Evolutionary conservation across 2,797 vertebrate genomes (phyloP).

Genomic region (Betta splendens): DNA sequence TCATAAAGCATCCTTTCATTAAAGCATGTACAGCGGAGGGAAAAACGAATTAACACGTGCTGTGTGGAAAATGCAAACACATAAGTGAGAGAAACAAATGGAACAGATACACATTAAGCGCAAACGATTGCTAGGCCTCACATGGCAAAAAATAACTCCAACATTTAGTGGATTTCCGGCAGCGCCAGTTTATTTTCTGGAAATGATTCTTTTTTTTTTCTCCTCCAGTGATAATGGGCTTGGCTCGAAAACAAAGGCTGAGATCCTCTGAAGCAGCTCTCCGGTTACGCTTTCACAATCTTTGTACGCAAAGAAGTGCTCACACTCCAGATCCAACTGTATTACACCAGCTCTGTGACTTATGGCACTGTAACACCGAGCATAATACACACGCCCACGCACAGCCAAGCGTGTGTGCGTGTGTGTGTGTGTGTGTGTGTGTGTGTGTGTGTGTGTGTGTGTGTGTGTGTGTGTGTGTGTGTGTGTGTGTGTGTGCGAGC

Average conservation of each 20-base stretch:
- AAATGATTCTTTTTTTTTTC: constrained; percentile 67
- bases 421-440: too few relatives aligned
- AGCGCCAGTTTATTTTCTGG: constrained; percentile 61
- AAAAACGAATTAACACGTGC: constrained; percentile 39
- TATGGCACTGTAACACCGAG: constrained; percentile 64
- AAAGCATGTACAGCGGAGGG: constrained; percentile 35
- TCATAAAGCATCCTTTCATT: constrained; percentile 62
- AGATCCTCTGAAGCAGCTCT: constrained; percentile 60
- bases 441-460: too few relatives aligned
- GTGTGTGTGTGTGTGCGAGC: too few relatives aligned
- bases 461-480: too few relatives aligned
- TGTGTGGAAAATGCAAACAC: background rate
- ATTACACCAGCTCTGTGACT: constrained; percentile 75
- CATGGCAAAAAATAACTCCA: constrained; percentile 32
- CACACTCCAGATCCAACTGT: constrained; percentile 65
- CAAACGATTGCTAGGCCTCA: constrained; percentile 25
- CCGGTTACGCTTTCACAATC: constrained; percentile 58
- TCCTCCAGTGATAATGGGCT: constrained; percentile 64
- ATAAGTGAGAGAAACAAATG: constrained; percentile 9
- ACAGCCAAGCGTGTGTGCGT: constrained; percentile 19
- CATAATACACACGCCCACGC: constrained; percentile 61
- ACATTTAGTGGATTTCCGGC: constrained; percentile 46
- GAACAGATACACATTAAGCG: constrained; percentile 13
- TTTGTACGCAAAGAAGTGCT: constrained; percentile 57
- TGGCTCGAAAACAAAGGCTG: constrained; percentile 67